A percentile compares a stretch with the other conserved stretches of the same genome.
Evolutionary conservation across 2,113 vertebrate species (phyloP).

Genomic region (Passer domesticus): DNA sequence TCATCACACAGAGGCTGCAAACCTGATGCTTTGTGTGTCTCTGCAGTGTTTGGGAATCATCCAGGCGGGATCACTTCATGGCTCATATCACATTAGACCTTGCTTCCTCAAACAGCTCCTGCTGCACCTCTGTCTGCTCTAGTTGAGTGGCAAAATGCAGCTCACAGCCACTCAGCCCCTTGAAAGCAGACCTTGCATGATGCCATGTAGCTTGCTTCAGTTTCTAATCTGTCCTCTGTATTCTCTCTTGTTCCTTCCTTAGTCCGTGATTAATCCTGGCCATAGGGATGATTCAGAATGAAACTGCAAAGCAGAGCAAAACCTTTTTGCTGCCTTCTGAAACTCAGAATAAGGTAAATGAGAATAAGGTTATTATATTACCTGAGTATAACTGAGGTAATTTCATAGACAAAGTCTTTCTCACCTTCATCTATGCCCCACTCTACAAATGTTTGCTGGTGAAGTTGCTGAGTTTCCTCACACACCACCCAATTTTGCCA

Average conservation of each 20-base stretch:
- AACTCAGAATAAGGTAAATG: neutral
- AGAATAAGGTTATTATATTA: too few species aligned
- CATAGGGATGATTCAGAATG: neutral
- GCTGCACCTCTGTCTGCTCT: neutral
- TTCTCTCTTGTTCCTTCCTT: neutral
- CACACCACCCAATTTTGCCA: conserved; percentile 77
- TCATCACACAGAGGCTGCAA: neutral
- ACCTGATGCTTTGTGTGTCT: neutral
- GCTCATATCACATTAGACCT: neutral
- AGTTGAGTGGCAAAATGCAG: neutral
- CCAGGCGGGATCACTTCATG: neutral
- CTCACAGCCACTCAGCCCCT: neutral
- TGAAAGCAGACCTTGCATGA: neutral
- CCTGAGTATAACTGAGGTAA: neutral
- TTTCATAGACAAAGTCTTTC: neutral
- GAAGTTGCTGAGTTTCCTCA: conserved; percentile 62
- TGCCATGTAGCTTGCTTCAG: neutral
- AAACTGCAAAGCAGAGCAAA: neutral
- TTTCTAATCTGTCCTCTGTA: neutral
- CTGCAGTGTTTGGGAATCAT: neutral
- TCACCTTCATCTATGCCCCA: conserved; percentile 76
- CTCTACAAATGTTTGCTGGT: conserved; percentile 60
- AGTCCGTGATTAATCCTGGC: neutral
- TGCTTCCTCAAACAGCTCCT: neutral
- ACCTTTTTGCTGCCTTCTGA: neutral